phyloP scores from a whole-genome alignment of 2,797 vertebrate genomes.

The Xyrichtys novacula region DNA sequence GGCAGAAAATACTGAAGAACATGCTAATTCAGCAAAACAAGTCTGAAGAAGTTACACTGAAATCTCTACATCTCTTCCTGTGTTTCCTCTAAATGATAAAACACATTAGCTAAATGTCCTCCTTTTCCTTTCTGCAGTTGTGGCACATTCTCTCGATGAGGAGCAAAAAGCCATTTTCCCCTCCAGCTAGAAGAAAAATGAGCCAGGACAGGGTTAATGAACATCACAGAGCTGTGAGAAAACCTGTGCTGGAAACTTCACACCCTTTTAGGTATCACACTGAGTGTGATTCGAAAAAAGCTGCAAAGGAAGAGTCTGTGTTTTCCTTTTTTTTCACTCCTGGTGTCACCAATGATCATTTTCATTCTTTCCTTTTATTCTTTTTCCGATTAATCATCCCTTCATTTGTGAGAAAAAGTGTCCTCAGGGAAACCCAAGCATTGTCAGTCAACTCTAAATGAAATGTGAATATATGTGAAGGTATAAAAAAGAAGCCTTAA shows the following conservation, averaged over 20 bases:
- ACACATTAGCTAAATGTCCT: too few species aligned
- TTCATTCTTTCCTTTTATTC: background rate
- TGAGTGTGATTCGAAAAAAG: background rate
- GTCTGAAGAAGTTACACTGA: background rate
- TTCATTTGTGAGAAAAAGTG: background rate
- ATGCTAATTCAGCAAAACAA: conserved; percentile 1
- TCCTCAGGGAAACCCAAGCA: background rate
- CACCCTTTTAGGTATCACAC: background rate
- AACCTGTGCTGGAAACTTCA: background rate
- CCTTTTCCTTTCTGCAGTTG: background rate
- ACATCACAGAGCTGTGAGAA: conserved; percentile 11
- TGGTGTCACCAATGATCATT: background rate
- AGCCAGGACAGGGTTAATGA: conserved; percentile 36
- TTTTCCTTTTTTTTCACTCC: background rate
- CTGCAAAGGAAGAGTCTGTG: background rate
- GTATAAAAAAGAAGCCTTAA: too few species aligned
- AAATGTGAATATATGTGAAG: too few species aligned
- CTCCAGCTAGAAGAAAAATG: conserved; percentile 5
- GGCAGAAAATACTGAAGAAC: background rate
- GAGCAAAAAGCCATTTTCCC: background rate
- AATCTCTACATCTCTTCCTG: too few species aligned
- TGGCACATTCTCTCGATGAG: background rate
- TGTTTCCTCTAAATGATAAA: too few species aligned
- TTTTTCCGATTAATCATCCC: background rate
- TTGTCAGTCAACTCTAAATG: background rate